Base-by-base conservation (phyloP, 2,797 vertebrate genomes). In the Eutrigla gurnardus region DNA sequence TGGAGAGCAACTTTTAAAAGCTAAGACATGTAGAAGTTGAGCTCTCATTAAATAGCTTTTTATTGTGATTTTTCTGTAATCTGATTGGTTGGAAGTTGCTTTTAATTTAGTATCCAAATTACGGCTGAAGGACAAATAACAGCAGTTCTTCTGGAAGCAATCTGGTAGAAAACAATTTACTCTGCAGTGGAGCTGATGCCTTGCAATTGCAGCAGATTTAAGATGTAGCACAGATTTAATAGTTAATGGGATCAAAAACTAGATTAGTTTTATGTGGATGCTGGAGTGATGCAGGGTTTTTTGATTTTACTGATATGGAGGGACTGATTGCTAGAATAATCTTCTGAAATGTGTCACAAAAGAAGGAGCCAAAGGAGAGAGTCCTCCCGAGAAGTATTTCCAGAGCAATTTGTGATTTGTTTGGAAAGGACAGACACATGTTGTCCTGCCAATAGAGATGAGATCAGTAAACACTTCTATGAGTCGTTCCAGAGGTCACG, bases 121-220 rank as follows among this genome's bases (percentile, higher is more conserved):
- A 37, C n/a, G 17, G 4, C 43, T 57, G 15, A 52, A 18, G 25
- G 33, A 50, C 36, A 12, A 46, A 59, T 5, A 12, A 71, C 39
- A 52, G 15, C 46, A 36, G 17, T 63, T 43, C 43, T 53, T 59
- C 35, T 13, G 12, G 33, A 37, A 65, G 54, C 55, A 61, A 14
- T 4, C 13, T 52, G 40, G 57, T 53, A 6, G 12, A 53, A 4
- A 18, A 32, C 13, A 70, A 14, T 59, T 46, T 46, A 14, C 25
- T 5, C 39, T 53, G 0, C 7, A 6, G 35, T 3, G 11, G 5
- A 12, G 0, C 55, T 36, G 42, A 66, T 46, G 33, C 8, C 39
- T 59, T 52, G 32, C 13, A 53, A n/a, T 37, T 17, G 17, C 17
- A 54, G 58, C 39, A 58, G 71, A 63, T 66, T 66, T 39, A 13